A percentile compares a stretch with the other conserved stretches of the same genome.
These are phyloP conservation scores for Spinus pinus DNA, from an alignment of 2,797 vertebrate genomes.

Conservation along the genomic window DNA sequence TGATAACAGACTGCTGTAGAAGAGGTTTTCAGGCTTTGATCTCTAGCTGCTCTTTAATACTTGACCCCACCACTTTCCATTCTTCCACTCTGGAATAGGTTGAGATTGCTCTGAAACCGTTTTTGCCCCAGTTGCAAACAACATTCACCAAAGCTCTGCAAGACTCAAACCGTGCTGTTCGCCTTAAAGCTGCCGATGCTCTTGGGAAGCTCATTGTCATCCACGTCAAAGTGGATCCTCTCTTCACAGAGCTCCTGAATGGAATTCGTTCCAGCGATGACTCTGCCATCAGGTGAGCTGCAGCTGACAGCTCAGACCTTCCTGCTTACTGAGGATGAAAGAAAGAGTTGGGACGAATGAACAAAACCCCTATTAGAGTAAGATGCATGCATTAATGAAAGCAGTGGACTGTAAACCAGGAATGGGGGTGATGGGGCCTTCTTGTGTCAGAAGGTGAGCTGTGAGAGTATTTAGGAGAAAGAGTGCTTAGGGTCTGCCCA, in stretches of 20 bases:
- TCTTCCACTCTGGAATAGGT: slow-evolving; percentile 76
- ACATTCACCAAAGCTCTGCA: slow-evolving; percentile 97
- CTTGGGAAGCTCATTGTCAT: slow-evolving; percentile 94
- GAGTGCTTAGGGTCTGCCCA: background rate
- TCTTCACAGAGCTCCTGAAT: slow-evolving; percentile 91
- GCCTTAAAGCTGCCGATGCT: slow-evolving; percentile 92
- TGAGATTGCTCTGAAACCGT: slow-evolving; percentile 95
- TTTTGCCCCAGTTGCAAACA: slow-evolving; percentile 97
- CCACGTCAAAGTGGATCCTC: slow-evolving; percentile 94
- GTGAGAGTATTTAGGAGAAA: background rate
- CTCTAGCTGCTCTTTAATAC: background rate
- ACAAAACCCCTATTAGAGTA: background rate
- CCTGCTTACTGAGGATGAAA: background rate
- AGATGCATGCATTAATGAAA: background rate
- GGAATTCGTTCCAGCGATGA: slow-evolving; percentile 93
- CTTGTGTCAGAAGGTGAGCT: background rate
- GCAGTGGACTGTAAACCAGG: background rate
- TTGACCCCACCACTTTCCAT: background rate
- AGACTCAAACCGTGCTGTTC: slow-evolving; percentile 91
- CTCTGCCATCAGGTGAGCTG: slow-evolving; percentile 87
- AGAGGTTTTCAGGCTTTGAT: background rate
- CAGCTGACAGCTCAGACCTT: background rate
- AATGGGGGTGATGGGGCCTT: background rate
- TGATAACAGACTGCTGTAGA: background rate
- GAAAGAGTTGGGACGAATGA: background rate